Evolutionary conservation across 2,797 vertebrate species (phyloP).

Genomic region (Neostethus bicornis): DNA sequence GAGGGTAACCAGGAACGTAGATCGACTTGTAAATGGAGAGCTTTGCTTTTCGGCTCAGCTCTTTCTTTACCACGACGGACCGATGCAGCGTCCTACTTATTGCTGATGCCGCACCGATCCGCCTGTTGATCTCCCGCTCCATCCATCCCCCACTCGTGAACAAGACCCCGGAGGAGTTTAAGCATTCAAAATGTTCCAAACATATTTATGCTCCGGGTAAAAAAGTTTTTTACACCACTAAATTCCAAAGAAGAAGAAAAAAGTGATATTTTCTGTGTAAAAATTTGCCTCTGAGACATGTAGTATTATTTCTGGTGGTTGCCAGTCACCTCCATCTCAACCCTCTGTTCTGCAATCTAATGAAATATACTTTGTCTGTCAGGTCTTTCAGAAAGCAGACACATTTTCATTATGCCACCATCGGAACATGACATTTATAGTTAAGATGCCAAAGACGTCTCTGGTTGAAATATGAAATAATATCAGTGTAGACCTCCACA

Average conservation of each 20-base stretch:
- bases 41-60: too few species aligned
- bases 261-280: not conserved
- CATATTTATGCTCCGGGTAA: conserved; percentile 36
- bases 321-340: conserved; percentile 59
- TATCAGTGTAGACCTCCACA: conserved; percentile 32
- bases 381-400: conserved; percentile 50
- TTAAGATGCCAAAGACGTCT: conserved; percentile 24
- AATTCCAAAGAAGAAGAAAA: conserved; percentile 3
- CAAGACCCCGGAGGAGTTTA: too few species aligned
- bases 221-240: conserved; percentile 21
- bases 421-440: conserved; percentile 62
- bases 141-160: too few species aligned
- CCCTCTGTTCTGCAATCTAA: conserved; percentile 54
- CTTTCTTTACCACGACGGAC: too few species aligned
- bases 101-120: too few species aligned
- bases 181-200: too few species aligned
- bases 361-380: conserved; percentile 71
- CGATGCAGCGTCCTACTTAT: too few species aligned
- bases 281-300: conserved; percentile 37
- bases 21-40: too few species aligned
- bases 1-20: too few species aligned
- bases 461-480: conserved; percentile 42
- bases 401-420: conserved; percentile 68
- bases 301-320: conserved; percentile 51
- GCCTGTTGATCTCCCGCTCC: too few species aligned